Percentiles rank a stretch among this genome's conserved stretches.
These are phyloP conservation scores for Amniataba percoides DNA, from an alignment of 2,797 vertebrate genomes.

Conservation along the genomic window DNA sequence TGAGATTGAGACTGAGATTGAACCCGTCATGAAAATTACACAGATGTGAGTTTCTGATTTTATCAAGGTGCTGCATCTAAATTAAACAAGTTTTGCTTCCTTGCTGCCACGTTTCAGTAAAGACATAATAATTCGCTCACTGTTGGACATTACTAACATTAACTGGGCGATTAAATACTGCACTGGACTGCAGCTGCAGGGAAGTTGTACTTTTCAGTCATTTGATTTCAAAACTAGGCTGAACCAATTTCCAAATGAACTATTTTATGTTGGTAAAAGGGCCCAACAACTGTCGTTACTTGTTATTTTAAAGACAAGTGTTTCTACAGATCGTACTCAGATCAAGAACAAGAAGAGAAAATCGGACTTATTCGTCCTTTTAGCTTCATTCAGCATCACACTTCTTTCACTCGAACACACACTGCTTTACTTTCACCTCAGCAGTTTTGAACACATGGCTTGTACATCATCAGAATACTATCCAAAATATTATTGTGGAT, in stretches of 20 bases:
- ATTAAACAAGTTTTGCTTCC: neutral
- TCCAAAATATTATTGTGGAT: slow-evolving; percentile 45
- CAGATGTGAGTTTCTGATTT: neutral
- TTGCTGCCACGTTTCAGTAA: neutral
- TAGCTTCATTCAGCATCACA: no score
- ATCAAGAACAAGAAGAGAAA: neutral
- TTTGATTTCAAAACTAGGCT: neutral
- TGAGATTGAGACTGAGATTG: neutral
- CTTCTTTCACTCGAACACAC: neutral
- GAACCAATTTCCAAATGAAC: neutral
- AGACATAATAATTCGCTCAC: neutral
- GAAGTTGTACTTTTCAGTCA: neutral
- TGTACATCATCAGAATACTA: slow-evolving; percentile 20
- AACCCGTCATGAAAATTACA: neutral
- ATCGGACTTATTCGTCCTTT: no score
- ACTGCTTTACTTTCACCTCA: neutral
- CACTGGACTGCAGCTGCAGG: neutral
- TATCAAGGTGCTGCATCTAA: neutral
- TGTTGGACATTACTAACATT: neutral
- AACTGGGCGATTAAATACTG: neutral
- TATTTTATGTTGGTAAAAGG: slow-evolving; percentile 10
- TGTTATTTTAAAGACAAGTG: neutral
- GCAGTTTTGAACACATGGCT: slow-evolving; percentile 33
- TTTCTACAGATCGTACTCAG: neutral
- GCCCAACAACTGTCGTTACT: slow-evolving; percentile 11